Evolutionary conservation across 2,113 vertebrate species (phyloP).

Genomic region (Megaptera novaeangliae): DNA sequence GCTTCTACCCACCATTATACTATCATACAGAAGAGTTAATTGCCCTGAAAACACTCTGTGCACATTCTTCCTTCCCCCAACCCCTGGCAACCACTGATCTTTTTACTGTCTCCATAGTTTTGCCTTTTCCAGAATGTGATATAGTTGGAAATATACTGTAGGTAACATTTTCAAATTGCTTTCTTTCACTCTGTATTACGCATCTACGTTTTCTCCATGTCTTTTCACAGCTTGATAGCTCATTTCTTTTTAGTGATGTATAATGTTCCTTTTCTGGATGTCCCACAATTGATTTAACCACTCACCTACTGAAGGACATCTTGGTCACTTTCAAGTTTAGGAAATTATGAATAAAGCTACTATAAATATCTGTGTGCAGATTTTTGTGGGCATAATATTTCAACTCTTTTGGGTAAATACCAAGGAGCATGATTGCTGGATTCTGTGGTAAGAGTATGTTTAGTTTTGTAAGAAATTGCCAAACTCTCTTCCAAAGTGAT

Average conservation of each 20-base stretch:
- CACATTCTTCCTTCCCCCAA: neutral
- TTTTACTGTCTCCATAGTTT: neutral
- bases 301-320: neutral
- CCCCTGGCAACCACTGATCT: neutral
- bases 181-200: neutral
- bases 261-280: neutral
- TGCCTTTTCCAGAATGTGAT: neutral
- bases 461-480: neutral
- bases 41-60: neutral
- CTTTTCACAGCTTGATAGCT: neutral
- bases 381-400: neutral
- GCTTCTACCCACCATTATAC: neutral
- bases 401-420: neutral
- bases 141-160: neutral
- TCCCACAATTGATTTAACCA: neutral
- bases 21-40: neutral
- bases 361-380: neutral
- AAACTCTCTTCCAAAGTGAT: neutral
- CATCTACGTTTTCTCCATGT: neutral
- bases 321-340: neutral
- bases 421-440: neutral
- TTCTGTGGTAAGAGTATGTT: neutral
- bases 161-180: neutral
- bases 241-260: neutral
- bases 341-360: neutral